A percentile compares a stretch with the other conserved stretches of the same genome.
These are phyloP conservation scores for Heloderma charlesbogerti DNA, from an alignment of 2,113 vertebrate genomes.

Conservation along the genomic window DNA sequence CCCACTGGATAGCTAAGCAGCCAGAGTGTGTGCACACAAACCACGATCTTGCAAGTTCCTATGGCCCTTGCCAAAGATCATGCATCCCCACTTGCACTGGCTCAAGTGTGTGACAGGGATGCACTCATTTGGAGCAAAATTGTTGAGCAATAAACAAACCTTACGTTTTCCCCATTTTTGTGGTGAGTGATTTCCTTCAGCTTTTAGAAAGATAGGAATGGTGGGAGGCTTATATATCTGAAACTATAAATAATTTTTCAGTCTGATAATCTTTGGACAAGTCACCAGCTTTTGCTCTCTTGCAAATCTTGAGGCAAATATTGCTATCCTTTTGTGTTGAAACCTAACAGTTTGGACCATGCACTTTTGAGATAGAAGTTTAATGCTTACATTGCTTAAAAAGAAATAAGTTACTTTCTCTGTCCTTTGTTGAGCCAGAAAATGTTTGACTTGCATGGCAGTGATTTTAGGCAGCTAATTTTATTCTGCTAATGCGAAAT, in stretches of 20 bases:
- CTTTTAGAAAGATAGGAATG: background rate
- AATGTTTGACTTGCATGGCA: slow-evolving; percentile 5
- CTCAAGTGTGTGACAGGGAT: background rate
- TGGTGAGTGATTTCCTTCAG: background rate
- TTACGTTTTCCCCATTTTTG: background rate
- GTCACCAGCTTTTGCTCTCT: background rate
- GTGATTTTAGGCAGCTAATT: slow-evolving; percentile 46
- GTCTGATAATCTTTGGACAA: background rate
- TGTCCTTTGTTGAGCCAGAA: slow-evolving; percentile 5
- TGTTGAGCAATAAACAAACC: background rate
- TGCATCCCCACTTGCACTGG: background rate
- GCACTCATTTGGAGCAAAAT: background rate
- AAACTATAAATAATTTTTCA: background rate
- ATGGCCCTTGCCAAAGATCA: background rate
- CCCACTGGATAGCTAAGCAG: background rate
- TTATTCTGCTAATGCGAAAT: slow-evolving; percentile 50
- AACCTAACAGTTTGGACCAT: background rate
- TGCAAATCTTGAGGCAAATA: background rate
- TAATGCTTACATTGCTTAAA: background rate
- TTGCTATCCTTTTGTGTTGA: background rate
- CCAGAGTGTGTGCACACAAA: background rate
- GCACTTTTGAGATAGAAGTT: background rate
- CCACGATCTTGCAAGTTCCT: no score
- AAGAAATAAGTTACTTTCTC: slow-evolving; percentile 18
- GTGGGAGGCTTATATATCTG: background rate